These are phyloP conservation scores for Mugil cephalus DNA, from an alignment of 2,113 vertebrate genomes.

Conservation along the genomic window DNA sequence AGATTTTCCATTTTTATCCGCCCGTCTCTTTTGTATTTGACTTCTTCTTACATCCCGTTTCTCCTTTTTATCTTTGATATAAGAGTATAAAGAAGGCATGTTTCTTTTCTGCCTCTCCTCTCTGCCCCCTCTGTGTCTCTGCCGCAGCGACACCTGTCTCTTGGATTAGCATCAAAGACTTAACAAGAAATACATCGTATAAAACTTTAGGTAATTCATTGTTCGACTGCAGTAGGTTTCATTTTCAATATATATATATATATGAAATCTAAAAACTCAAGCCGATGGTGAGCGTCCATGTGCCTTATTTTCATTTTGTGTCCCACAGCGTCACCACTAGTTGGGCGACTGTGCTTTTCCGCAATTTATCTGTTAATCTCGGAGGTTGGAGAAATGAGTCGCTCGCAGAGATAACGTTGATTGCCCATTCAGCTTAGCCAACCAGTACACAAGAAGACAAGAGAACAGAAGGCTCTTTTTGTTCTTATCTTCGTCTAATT, in stretches of 20 bases:
- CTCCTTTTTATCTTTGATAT: conserved; percentile 56
- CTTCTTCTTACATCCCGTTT: conserved; percentile 36
- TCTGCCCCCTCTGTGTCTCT: conserved; percentile 17
- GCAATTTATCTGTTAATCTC: no score
- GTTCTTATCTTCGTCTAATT: no score
- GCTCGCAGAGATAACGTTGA: no score
- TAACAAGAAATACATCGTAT: conserved; percentile 24
- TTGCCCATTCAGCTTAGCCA: no score
- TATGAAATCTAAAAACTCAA: no score
- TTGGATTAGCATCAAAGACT: conserved; percentile 51
- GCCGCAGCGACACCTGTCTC: conserved; percentile 59
- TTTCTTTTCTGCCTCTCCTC: conserved; percentile 15
- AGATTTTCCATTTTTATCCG: conserved; percentile 24
- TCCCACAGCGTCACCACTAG: no score
- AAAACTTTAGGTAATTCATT: conserved; percentile 14
- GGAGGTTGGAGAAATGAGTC: no score
- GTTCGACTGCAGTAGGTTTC: background rate
- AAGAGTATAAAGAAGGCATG: conserved; percentile 45
- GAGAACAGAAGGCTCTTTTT: no score
- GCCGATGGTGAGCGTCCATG: no score
- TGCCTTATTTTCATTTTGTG: no score
- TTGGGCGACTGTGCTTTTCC: no score
- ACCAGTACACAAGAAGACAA: no score
- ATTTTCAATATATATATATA: background rate
- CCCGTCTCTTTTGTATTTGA: conserved; percentile 31